A percentile compares a stretch with the other conserved stretches of the same genome.
Conservation (phyloP, 2,888 invertebrate genomes). For the Cryptosula pallasiana region DNA sequence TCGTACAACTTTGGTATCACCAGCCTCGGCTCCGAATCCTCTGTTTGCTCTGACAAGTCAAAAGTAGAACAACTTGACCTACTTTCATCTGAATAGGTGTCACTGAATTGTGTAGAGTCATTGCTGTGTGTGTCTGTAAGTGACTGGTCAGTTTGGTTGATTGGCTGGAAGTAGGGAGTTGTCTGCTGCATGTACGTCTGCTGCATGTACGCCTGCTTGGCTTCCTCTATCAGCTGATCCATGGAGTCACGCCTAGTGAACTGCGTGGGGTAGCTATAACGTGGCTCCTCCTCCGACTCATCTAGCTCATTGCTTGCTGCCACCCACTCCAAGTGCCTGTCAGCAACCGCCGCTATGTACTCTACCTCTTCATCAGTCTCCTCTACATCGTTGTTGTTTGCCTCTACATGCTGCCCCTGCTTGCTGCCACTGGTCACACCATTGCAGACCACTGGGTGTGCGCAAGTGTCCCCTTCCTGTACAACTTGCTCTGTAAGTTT, state of each 20-base stretch:
- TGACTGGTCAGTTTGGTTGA: neutral
- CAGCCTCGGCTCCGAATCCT: neutral
- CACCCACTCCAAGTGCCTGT: too few species aligned
- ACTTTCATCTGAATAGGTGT: conserved; percentile 18
- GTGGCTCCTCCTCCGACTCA: conserved; percentile 2
- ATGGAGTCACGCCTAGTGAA: neutral
- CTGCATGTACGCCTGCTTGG: neutral
- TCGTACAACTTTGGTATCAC: conserved; percentile 1
- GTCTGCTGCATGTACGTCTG: neutral
- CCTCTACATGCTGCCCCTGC: too few species aligned
- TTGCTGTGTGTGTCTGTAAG: neutral
- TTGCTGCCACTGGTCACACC: too few species aligned
- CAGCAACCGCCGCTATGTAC: too few species aligned
- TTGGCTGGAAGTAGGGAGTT: neutral
- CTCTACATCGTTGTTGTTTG: neutral
- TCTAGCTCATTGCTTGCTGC: neutral
- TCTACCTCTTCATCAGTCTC: too few species aligned
- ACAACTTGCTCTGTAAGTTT: too few species aligned
- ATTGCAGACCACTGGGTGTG: too few species aligned
- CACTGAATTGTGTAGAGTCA: neutral
- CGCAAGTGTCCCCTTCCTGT: too few species aligned
- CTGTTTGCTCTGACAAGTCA: conserved; percentile 16
- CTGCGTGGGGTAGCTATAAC: neutral
- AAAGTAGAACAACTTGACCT: conserved; percentile 14
- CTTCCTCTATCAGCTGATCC: conserved; percentile 14